These are phyloP conservation scores for Diplazon laetatorius DNA, from an alignment of 2,888 invertebrate genomes.

Conservation along the genomic window DNA sequence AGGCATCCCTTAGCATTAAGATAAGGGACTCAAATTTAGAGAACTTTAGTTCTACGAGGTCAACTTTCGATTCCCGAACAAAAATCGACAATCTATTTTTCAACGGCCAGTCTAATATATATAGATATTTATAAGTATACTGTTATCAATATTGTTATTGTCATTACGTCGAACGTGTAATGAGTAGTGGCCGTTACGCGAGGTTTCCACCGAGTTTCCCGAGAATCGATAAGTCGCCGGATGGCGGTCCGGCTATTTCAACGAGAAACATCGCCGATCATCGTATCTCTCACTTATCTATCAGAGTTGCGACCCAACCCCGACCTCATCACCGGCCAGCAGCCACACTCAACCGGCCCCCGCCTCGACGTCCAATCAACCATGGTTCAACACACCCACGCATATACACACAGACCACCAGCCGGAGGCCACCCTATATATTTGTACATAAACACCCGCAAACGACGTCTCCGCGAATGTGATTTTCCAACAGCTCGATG, in stretches of 20 bases:
- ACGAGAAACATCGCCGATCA: constrained; percentile 31
- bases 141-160: no score
- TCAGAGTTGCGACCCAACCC: constrained; percentile 43
- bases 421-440: no score
- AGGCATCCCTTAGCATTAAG: no score
- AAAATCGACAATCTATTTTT: no score
- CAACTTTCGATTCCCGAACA: no score
- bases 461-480: constrained; percentile 15
- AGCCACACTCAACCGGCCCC: background rate
- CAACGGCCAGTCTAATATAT: no score
- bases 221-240: constrained; percentile 59
- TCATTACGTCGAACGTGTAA: no score
- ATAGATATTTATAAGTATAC: no score
- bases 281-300: constrained; percentile 54
- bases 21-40: no score
- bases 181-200: constrained; percentile 13
- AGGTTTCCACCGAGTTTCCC: constrained; percentile 34
- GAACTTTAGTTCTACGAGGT: no score
- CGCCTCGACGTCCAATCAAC: constrained; percentile 24
- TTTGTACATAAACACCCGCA: background rate
- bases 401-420: no score
- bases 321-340: constrained; percentile 36
- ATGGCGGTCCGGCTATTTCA: constrained; percentile 58
- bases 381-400: constrained; percentile 7
- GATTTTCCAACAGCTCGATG: background rate